Conservation (phyloP, 1,140 invertebrate species). For the Thaumetopoea pityocampa region DNA sequence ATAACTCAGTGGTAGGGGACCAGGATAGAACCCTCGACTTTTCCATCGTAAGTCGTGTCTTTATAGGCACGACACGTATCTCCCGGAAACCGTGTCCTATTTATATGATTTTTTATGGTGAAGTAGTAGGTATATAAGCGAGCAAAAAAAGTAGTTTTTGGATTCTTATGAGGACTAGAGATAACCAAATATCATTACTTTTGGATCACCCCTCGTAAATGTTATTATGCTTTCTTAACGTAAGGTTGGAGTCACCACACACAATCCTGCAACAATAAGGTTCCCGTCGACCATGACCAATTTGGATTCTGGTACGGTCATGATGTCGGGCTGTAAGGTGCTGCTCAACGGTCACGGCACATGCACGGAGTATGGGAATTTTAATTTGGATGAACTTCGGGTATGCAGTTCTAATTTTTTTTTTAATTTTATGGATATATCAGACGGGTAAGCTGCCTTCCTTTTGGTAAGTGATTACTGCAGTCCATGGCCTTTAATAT, state of each 20-base stretch:
- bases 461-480: neutral
- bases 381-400: slow-evolving; percentile 94
- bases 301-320: slow-evolving; percentile 95
- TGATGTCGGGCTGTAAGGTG: slow-evolving; percentile 98
- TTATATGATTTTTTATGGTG: too few species aligned
- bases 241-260: slow-evolving; percentile 93
- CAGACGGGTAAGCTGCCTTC: neutral
- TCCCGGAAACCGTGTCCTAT: too few species aligned
- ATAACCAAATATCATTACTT: neutral
- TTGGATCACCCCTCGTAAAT: neutral
- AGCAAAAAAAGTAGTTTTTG: too few species aligned
- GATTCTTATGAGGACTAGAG: too few species aligned
- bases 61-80: too few species aligned
- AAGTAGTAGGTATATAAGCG: too few species aligned
- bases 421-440: neutral
- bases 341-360: slow-evolving; percentile 95
- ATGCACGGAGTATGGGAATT: slow-evolving; percentile 93
- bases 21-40: too few species aligned
- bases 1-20: too few species aligned
- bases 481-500: too few species aligned
- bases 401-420: slow-evolving; percentile 64
- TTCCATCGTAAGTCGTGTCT: too few species aligned
- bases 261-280: slow-evolving; percentile 91
- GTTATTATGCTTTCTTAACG: slow-evolving; percentile 1
- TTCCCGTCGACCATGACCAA: slow-evolving; percentile 99